Evolutionary conservation across 2,113 vertebrate species (phyloP), one percentile per base, ranked within the genome.

Genomic region (Panthera leo): DNA sequence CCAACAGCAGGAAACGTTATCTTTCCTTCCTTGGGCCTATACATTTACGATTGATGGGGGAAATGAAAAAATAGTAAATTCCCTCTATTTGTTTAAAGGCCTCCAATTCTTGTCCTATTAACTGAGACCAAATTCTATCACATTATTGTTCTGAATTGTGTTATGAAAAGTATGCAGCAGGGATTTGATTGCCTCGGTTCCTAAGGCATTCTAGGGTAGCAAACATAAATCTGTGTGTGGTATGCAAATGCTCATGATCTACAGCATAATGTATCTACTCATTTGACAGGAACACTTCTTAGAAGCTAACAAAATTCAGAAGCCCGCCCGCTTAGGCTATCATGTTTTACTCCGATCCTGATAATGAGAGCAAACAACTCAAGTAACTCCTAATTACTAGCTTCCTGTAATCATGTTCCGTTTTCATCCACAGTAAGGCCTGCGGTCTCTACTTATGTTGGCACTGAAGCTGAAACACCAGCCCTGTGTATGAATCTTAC

Each of bases 401-500:
- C 36, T 58, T 85, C 39, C 42, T 76, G 15, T 42, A 61, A 39
- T 82, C 23, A 15, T 29, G 13, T 55, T 85, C 42, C 91, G 34
- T 63, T 87, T 88, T 75, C 29, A 53, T 23, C 34, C 73, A 14
- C 42, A 27, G 39, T 29, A 61, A 58, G 27, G 34, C 34, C 42
- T 31, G 31, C 36, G 10, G 25, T 71, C 29, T 68, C 63, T 5
- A 45, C 53, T 61, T 14, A 51, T 67, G 34, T 85, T 13, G 67
- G 19, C 25, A 34, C 36, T 12, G 45, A 70, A 89, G 36, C 16
- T 7, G 27, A 75, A 84, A 63, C n/a, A 25, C 42, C 10, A 48
- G 68, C 14, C 21, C 34, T 0, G 1, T 7, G 68, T 14, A 19
- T 36, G 51, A 95, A 31, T 98, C 98, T 98, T 97, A 99, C 99